A percentile compares a stretch with the other conserved stretches of the same genome.
Evolutionary conservation across 2,113 vertebrate species (phyloP).

Genomic region (Arenaria interpres): DNA sequence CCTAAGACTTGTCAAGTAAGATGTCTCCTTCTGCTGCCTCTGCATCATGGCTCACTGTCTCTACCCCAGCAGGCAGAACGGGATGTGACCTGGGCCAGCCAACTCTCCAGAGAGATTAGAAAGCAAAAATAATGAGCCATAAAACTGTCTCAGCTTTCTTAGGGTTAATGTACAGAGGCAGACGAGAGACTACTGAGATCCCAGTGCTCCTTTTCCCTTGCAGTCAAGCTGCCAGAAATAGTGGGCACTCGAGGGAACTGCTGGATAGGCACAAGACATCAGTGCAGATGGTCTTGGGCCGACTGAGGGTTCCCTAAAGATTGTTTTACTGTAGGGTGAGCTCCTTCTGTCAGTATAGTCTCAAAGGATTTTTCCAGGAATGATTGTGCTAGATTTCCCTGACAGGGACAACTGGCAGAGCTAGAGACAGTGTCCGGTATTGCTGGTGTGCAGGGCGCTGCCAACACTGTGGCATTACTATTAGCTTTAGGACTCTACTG

Average conservation of each 20-base stretch:
- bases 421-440: background rate
- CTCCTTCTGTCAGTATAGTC: background rate
- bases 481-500: background rate
- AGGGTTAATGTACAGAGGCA: background rate
- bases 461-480: background rate
- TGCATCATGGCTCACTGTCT: background rate
- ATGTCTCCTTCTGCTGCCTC: background rate
- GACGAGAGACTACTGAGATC: background rate
- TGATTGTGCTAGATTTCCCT: background rate
- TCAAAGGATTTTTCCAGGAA: background rate
- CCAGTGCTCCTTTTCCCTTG: background rate
- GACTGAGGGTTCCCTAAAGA: background rate
- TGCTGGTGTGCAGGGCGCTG: background rate
- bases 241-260: background rate
- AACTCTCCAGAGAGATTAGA: background rate
- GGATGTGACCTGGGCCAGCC: background rate
- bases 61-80: background rate
- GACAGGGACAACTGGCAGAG: background rate
- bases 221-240: background rate
- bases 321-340: background rate
- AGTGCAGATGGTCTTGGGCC: background rate
- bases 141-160: background rate
- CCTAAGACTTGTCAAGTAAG: background rate
- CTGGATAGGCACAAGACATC: background rate
- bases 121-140: background rate